Conservation (phyloP, 2,797 vertebrate genomes). For the Stomatorhinus walkeri region DNA sequence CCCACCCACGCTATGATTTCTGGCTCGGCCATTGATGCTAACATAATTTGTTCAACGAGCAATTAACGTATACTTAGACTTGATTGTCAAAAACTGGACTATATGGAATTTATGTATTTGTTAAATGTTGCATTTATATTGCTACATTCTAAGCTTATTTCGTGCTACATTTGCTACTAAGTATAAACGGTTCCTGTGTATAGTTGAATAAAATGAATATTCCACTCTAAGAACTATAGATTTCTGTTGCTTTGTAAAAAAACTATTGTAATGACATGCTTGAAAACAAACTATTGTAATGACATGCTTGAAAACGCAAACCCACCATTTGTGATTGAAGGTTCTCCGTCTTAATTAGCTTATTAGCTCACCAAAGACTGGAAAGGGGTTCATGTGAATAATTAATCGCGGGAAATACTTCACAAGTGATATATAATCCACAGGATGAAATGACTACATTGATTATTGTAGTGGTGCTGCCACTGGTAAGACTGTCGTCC, state of each 20-base stretch:
- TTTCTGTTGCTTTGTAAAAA: not conserved
- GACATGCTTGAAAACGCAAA: not conserved
- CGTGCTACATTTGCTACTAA: not conserved
- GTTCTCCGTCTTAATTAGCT: not conserved
- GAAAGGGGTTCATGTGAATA: not conserved
- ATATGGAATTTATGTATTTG: not conserved
- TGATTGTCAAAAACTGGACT: not conserved
- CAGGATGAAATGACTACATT: not conserved
- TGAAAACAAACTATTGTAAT: not conserved
- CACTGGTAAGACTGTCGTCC: not conserved
- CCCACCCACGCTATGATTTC: not conserved
- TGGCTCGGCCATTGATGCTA: not conserved
- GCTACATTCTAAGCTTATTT: not conserved
- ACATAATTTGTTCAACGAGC: not conserved
- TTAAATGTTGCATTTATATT: not conserved
- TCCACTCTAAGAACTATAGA: not conserved
- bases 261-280: not conserved
- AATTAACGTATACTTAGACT: not conserved
- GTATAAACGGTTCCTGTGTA: not conserved
- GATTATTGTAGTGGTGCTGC: not conserved
- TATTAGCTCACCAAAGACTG: not conserved
- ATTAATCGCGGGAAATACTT: not conserved
- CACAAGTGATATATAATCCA: not conserved
- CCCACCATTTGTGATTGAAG: not conserved
- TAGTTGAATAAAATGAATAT: not conserved